A percentile compares a stretch with the other conserved stretches of the same genome.
Evolutionary conservation across 2,888 invertebrate species (phyloP).

Genomic region (Napeogenes inachia): DNA sequence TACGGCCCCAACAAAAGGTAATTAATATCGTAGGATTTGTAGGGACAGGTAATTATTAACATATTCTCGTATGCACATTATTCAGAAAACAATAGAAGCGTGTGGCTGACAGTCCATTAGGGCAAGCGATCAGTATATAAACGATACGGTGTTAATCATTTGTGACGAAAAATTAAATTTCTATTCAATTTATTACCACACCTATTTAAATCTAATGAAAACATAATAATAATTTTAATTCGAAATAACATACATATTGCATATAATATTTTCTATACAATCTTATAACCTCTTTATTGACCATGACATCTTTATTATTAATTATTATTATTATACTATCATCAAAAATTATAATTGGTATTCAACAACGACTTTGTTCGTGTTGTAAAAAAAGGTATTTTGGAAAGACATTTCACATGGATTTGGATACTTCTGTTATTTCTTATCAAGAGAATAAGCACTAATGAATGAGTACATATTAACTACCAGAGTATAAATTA

Average conservation of each 20-base stretch:
- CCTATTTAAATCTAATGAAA: background rate
- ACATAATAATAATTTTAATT: background rate
- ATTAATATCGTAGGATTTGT: slow-evolving; percentile 46
- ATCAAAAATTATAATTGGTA: background rate
- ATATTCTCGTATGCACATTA: slow-evolving; percentile 25
- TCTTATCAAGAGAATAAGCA: no score
- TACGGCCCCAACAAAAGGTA: slow-evolving; percentile 10
- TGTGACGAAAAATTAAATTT: slow-evolving; percentile 1
- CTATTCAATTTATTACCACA: background rate
- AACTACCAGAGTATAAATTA: no score
- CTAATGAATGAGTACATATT: no score
- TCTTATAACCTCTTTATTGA: no score
- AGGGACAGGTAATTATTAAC: slow-evolving; percentile 62
- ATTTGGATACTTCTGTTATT: no score
- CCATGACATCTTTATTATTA: background rate
- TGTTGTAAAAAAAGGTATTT: no score
- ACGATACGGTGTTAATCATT: slow-evolving; percentile 15
- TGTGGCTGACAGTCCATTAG: slow-evolving; percentile 69
- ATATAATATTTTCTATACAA: no score
- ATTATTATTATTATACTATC: background rate
- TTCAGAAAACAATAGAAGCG: slow-evolving; percentile 58
- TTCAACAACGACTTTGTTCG: no score
- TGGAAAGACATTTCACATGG: no score
- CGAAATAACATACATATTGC: background rate
- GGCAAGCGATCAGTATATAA: slow-evolving; percentile 28